Evolutionary conservation across 2,888 invertebrate species (phyloP).

Genomic region (Galeopsomyia nigrocyanea): DNA sequence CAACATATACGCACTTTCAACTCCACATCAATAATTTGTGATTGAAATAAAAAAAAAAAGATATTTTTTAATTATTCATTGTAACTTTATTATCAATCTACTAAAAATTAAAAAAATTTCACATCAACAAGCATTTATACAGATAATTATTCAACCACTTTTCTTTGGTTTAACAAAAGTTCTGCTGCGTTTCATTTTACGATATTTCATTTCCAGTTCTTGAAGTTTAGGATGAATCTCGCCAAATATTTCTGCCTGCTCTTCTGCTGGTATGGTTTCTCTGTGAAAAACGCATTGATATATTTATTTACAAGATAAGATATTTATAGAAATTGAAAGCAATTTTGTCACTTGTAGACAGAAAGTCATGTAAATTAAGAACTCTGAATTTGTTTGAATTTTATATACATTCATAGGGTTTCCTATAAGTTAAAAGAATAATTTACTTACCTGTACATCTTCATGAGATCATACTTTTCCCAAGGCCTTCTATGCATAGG

Average conservation of each 20-base stretch:
- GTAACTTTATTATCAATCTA: conserved; percentile 20
- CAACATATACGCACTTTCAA: conserved; percentile 18
- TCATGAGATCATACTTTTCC: conserved; percentile 95
- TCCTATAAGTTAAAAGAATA: conserved; percentile 10
- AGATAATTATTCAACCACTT: conserved; percentile 35
- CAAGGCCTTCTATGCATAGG: conserved; percentile 78
- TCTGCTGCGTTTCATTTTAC: conserved; percentile 75
- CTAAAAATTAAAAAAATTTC: conserved; percentile 39
- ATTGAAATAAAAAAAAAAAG: neutral
- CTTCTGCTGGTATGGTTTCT: conserved; percentile 88
- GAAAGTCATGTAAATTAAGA: neutral
- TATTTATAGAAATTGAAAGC: no score
- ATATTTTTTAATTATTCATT: conserved; percentile 25
- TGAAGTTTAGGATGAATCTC: conserved; percentile 85
- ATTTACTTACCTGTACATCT: conserved; percentile 80
- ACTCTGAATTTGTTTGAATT: neutral
- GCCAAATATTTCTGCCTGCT: conserved; percentile 86
- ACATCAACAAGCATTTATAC: conserved; percentile 28
- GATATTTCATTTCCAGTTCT: conserved; percentile 77
- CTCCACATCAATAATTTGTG: neutral
- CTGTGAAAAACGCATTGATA: conserved; percentile 67
- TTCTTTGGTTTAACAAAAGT: conserved; percentile 73
- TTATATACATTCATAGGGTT: neutral
- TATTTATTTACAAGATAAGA: conserved; percentile 8
- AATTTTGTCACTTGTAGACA: conserved; percentile 3